Conservation (phyloP, 2,113 vertebrate species). For the Australoheros scitulus region DNA sequence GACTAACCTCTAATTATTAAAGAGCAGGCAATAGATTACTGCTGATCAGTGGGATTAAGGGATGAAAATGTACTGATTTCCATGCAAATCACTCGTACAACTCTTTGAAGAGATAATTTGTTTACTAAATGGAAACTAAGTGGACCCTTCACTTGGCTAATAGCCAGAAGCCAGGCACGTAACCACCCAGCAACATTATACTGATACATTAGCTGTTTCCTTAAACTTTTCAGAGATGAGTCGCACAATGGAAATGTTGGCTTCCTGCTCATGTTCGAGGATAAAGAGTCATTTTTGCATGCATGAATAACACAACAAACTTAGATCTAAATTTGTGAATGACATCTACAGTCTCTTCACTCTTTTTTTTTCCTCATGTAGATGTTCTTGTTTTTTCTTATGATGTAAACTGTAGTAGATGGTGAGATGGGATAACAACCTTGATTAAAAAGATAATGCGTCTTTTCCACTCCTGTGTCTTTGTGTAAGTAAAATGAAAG, state of each 20-base stretch:
- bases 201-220: neutral
- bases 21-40: slow-evolving; percentile 58
- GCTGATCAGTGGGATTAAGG: slow-evolving; percentile 58
- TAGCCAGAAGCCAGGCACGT: neutral
- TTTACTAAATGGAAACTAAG: neutral
- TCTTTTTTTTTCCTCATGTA: neutral
- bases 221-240: neutral
- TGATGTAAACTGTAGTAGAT: neutral
- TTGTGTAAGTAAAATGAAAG: neutral
- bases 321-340: neutral
- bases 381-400: neutral
- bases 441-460: neutral
- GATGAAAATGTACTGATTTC: slow-evolving; percentile 45
- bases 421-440: neutral
- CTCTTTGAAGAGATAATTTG: slow-evolving; percentile 29
- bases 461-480: neutral
- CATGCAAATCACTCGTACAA: slow-evolving; percentile 44
- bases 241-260: neutral
- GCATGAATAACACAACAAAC: neutral
- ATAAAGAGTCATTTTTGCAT: neutral
- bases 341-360: neutral
- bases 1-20: slow-evolving; percentile 29
- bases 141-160: slow-evolving; percentile 13
- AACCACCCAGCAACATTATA: neutral
- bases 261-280: neutral